These are phyloP conservation scores for Stegophylla sp. DNA, from an alignment of 2,888 invertebrate genomes.

Conservation along the genomic window DNA sequence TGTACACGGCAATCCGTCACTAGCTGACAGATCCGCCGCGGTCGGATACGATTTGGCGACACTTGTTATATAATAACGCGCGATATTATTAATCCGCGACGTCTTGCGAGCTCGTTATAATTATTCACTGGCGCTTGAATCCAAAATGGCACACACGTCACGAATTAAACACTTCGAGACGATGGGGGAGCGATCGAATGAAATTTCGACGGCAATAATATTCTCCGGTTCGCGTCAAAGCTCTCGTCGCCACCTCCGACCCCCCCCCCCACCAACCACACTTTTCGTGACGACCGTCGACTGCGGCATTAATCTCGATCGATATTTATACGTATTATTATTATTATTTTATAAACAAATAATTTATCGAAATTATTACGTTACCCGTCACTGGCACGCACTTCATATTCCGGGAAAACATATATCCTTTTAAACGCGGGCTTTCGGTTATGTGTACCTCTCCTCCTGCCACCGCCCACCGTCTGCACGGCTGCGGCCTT, in stretches of 20 bases:
- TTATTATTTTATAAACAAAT: too few relatives aligned
- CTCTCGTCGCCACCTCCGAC: not conserved
- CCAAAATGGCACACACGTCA: conserved; percentile 14
- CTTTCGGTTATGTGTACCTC: not conserved
- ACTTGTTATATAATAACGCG: too few relatives aligned
- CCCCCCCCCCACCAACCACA: too few relatives aligned
- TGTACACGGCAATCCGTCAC: not conserved
- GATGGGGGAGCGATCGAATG: not conserved
- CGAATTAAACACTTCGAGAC: not conserved
- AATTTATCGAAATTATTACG: conserved; percentile 54
- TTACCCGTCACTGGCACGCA: conserved; percentile 41
- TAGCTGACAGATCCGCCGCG: not conserved
- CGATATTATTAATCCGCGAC: too few relatives aligned
- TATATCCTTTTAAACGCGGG: conserved; percentile 18
- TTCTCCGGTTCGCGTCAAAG: not conserved
- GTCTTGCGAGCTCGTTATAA: not conserved
- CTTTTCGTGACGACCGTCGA: not conserved
- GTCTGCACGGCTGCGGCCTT: conserved; percentile 31
- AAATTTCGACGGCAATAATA: not conserved
- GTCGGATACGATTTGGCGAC: not conserved
- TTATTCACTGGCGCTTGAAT: too few relatives aligned
- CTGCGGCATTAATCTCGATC: conserved; percentile 32
- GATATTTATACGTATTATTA: too few relatives aligned
- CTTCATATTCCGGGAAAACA: not conserved
- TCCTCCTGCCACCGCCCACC: not conserved